These are phyloP conservation scores for Galerucella nymphaeae DNA, from an alignment of 2,888 invertebrate species.

Conservation along the genomic window DNA sequence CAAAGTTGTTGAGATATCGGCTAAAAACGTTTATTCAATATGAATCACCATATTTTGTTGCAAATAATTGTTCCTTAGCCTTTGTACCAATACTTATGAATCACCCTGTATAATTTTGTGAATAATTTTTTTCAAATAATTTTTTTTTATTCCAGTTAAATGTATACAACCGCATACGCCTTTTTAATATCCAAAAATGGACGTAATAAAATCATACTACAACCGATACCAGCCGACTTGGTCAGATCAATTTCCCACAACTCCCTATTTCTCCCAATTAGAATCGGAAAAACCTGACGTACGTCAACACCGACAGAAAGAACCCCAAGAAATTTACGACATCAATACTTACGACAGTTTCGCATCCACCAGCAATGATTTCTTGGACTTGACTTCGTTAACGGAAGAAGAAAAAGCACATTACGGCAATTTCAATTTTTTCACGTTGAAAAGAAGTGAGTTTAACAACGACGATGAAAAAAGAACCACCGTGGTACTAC, in stretches of 20 bases:
- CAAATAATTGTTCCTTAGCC: too few relatives aligned
- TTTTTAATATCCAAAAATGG: conserved; percentile 46
- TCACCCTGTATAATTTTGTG: too few relatives aligned
- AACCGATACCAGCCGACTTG: conserved; percentile 42
- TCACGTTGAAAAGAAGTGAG: conserved; percentile 52
- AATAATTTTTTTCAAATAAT: background rate
- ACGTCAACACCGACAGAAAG: conserved; percentile 32
- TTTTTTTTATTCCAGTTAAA: conserved; percentile 2
- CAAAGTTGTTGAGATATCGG: too few relatives aligned
- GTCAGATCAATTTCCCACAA: conserved; percentile 36
- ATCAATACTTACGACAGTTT: conserved; percentile 59
- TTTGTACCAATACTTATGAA: too few relatives aligned
- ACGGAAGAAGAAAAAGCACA: conserved; percentile 52
- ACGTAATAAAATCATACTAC: conserved; percentile 58
- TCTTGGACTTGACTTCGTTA: conserved; percentile 55
- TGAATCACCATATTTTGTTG: too few relatives aligned
- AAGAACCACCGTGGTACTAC: conserved; percentile 38
- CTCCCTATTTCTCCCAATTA: conserved; percentile 33
- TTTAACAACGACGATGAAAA: conserved; percentile 46
- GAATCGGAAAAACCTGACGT: conserved; percentile 44
- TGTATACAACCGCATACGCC: background rate
- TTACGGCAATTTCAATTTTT: conserved; percentile 58
- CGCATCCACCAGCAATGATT: conserved; percentile 52
- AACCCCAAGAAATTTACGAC: conserved; percentile 52
- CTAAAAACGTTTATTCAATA: too few relatives aligned